Conservation (phyloP, 2,113 vertebrate genomes). For the Addax nasomaculatus region DNA sequence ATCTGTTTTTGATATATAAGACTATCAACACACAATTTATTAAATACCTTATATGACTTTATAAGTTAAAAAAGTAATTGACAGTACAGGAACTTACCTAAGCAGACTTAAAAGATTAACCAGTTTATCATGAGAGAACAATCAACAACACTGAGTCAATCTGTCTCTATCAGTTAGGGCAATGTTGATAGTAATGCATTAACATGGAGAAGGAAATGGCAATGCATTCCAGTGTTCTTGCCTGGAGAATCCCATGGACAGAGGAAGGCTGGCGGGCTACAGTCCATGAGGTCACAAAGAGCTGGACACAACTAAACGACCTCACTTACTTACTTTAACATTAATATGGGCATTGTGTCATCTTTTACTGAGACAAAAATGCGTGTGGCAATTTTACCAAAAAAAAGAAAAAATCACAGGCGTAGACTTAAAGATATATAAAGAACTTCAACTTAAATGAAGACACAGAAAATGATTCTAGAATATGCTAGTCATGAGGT, state of each 20-base stretch:
- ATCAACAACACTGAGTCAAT: not conserved
- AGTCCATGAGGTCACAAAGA: not conserved
- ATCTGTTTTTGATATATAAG: not conserved
- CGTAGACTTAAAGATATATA: not conserved
- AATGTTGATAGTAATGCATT: not conserved
- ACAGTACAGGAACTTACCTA: not conserved
- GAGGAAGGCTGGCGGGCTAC: not conserved
- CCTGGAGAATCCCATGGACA: not conserved
- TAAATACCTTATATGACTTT: not conserved
- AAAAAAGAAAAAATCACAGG: not conserved
- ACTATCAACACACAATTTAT: not conserved
- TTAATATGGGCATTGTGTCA: not conserved
- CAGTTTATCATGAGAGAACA: not conserved
- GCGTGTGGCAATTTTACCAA: not conserved
- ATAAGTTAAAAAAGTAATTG: not conserved
- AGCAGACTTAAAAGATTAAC: not conserved
- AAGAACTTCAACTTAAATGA: not conserved
- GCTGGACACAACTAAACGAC: not conserved
- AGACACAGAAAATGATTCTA: not conserved
- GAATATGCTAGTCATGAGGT: not conserved
- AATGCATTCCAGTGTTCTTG: not conserved
- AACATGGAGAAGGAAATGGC: not conserved
- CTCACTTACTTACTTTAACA: not conserved
- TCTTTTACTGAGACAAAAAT: not conserved
- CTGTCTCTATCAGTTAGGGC: not conserved